Evolutionary conservation across 2,797 vertebrate species (phyloP).

Genomic region (Rhinogobio ventralis): DNA sequence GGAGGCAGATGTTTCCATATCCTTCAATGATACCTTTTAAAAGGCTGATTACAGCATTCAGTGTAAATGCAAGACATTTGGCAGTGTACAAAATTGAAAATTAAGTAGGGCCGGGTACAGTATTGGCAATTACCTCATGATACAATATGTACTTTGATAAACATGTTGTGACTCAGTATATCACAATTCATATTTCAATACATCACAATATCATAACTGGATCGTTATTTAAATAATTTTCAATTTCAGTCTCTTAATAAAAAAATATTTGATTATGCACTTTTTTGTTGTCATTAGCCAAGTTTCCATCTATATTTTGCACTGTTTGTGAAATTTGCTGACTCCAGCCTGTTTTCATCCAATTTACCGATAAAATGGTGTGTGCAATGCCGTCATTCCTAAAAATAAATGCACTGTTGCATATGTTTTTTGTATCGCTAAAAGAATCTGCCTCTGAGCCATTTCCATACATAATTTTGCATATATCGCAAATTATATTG

Average conservation of each 20-base stretch:
- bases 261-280: too few species aligned
- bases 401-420: too few species aligned
- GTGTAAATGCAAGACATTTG: background rate
- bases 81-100: background rate
- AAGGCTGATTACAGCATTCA: slow-evolving; percentile 11
- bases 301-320: too few species aligned
- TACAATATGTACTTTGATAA: background rate
- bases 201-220: background rate
- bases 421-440: too few species aligned
- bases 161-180: background rate
- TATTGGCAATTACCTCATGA: background rate
- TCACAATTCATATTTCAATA: background rate
- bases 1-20: slow-evolving; percentile 10
- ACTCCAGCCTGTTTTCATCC: too few species aligned
- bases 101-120: background rate
- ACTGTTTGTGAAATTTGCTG: too few species aligned
- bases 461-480: too few species aligned
- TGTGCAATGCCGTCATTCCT: too few species aligned
- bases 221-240: background rate
- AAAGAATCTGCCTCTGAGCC: too few species aligned
- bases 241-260: background rate
- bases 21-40: background rate
- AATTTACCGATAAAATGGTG: too few species aligned
- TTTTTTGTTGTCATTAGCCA: too few species aligned
- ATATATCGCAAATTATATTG: too few species aligned